Evolutionary conservation across 2,888 invertebrate genomes (phyloP).

Genomic region (Dryadula phaetusa): DNA sequence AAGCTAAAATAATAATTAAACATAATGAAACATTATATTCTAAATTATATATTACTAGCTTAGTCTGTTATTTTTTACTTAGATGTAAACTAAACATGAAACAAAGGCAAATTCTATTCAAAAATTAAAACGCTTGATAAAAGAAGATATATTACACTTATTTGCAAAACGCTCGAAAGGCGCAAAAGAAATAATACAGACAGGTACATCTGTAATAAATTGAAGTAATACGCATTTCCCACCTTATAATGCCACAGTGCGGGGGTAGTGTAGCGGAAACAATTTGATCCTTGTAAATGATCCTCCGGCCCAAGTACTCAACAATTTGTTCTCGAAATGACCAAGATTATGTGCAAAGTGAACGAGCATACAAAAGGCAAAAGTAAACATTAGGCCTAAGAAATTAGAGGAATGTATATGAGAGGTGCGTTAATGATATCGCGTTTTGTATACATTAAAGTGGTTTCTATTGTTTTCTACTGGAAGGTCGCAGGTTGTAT

Average conservation of each 20-base stretch:
- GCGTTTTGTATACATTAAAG: background rate
- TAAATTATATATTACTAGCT: too few species aligned
- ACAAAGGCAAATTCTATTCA: background rate
- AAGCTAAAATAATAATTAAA: too few species aligned
- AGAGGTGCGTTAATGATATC: background rate
- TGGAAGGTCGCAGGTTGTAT: background rate
- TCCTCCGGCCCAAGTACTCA: constrained; percentile 33
- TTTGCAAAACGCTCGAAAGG: constrained; percentile 1
- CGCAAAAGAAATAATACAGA: constrained; percentile 10
- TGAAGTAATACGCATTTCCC: constrained; percentile 19
- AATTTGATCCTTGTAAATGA: constrained; percentile 40
- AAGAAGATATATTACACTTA: constrained; percentile 7
- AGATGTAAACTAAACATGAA: too few species aligned
- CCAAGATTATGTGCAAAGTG: constrained; percentile 45
- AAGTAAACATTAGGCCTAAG: constrained; percentile 28
- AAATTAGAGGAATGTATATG: constrained; percentile 13
- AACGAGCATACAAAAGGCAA: constrained; percentile 41
- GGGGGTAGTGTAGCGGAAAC: constrained; percentile 31
- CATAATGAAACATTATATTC: too few species aligned
- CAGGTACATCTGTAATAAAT: constrained; percentile 28
- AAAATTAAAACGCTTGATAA: background rate
- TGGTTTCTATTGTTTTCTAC: background rate
- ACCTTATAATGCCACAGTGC: constrained; percentile 24
- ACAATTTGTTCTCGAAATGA: constrained; percentile 44
- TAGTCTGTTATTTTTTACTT: too few species aligned